phyloP scores from a whole-genome alignment of 2,113 vertebrate genomes.

The Hippocampus zosterae region DNA sequence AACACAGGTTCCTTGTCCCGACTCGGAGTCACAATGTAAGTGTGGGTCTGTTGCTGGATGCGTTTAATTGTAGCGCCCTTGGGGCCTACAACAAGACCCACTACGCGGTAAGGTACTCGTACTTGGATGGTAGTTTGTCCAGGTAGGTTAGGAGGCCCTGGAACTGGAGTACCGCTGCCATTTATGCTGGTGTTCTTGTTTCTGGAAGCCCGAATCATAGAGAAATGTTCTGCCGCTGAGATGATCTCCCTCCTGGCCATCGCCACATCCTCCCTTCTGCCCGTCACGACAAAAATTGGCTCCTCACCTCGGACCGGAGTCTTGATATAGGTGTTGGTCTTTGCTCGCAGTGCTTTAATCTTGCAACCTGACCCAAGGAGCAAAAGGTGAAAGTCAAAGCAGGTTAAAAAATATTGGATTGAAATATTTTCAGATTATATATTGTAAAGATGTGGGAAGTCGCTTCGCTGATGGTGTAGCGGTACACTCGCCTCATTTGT shows the following conservation, averaged over 20 bases:
- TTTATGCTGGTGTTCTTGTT: constrained; percentile 88
- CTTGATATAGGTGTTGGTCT: constrained; percentile 99
- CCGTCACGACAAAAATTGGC: constrained; percentile 97
- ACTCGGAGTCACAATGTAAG: constrained; percentile 95
- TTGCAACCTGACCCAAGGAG: constrained; percentile 81
- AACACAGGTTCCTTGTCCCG: constrained; percentile 96
- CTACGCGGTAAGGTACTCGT: constrained; percentile 93
- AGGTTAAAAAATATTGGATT: constrained; percentile 3
- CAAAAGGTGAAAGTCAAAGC: constrained; percentile 18
- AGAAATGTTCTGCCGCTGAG: constrained; percentile 95
- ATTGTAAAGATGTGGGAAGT: no score
- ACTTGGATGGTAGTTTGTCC: constrained; percentile 98
- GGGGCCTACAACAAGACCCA: constrained; percentile 92
- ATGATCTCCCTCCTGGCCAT: constrained; percentile 97
- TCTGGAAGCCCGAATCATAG: constrained; percentile 92
- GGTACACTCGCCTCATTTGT: no score
- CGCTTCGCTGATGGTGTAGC: no score
- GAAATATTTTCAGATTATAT: background rate
- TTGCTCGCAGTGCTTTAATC: constrained; percentile 96
- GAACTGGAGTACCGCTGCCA: constrained; percentile 73
- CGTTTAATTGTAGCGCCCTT: constrained; percentile 96
- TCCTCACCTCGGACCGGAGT: constrained; percentile 96
- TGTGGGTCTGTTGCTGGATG: constrained; percentile 97
- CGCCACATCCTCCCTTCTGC: constrained; percentile 93
- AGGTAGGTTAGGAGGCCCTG: constrained; percentile 87